Base-by-base conservation (phyloP, 37 sponge, comb jelly and placozoan species). In the Mnemiopsis leidyi region DNA sequence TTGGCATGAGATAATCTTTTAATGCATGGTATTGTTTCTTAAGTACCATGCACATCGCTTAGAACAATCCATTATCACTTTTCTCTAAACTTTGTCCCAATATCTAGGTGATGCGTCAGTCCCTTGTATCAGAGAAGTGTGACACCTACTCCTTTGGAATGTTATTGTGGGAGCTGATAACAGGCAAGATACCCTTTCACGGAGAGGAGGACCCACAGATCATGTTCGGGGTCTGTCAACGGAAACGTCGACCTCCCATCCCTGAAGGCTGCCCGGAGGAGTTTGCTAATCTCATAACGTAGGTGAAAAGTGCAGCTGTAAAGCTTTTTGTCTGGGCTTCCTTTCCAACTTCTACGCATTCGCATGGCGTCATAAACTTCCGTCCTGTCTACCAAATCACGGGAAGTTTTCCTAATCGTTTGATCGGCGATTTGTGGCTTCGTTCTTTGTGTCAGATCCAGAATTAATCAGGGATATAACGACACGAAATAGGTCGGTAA, bases 111-210 rank as follows among this genome's bases (percentile, higher is more conserved):
- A 71, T 71, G 30, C 75, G 30, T 29, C 75, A 71, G 30, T 29
- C 25, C 2, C 5, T 29, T 28, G 61, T 85, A 7, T 40, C 90
- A 2, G 90, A 85, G 35, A 85, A 85, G 36, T 85, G 90, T 39
- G 90, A 85, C 90, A 85, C 90, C 2, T 85, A 85, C 26, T 85
- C 90, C 0, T 85, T 85, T 26, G 90, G 48, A 0, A n/a, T 38
- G 20, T 37, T 85, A 0, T 28, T 85, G 2, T 85, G 90, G 90
- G 90, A 85, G 25, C 40, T 39, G 90, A 40, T 85, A 13, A 85
- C 90, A 2, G 23, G 90, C 0, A 40, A 85, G 35, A 85, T 39
- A 85, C 90, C 90, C 26, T 85, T 23, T 3, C 29, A 40, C 0
- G 61, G 40, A 0, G 61, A 40, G 90, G 90, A 85, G 24, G 40